Conservation (phyloP, 2,797 vertebrate species). For the Chromis chromis region DNA sequence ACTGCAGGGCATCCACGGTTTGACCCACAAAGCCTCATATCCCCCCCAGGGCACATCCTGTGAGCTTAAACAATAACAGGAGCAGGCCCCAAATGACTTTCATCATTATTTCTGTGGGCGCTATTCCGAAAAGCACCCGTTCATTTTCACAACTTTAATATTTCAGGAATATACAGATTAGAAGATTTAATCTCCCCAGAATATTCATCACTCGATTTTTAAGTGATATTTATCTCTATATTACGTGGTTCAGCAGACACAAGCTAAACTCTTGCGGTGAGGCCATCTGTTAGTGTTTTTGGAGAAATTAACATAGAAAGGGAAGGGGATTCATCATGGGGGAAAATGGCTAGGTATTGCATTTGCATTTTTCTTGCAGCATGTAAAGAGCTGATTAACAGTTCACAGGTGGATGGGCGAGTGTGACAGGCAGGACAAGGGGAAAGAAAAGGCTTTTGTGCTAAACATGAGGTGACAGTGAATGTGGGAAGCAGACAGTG, state of each 20-base stretch:
- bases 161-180: constrained; percentile 78
- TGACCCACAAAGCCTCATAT: constrained; percentile 62
- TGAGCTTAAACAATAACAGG: constrained; percentile 63
- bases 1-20: constrained; percentile 49
- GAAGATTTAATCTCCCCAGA: constrained; percentile 69
- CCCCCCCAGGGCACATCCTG: constrained; percentile 51
- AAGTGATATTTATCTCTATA: constrained; percentile 75
- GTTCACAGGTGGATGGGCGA: not conserved
- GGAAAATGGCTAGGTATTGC: constrained; percentile 26
- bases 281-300: constrained; percentile 76
- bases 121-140: constrained; percentile 19
- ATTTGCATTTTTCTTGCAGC: not conserved
- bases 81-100: constrained; percentile 50
- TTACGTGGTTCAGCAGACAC: constrained; percentile 52
- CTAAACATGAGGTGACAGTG: constrained; percentile 48
- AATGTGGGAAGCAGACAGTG: constrained; percentile 35
- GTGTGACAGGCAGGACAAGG: constrained; percentile 42
- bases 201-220: constrained; percentile 73
- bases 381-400: constrained; percentile 11
- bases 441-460: constrained; percentile 21
- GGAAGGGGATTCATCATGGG: constrained; percentile 45
- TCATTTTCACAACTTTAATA: constrained; percentile 68
- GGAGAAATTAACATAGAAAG: constrained; percentile 42
- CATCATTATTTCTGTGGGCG: constrained; percentile 41
- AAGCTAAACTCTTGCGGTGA: constrained; percentile 45